A percentile compares a stretch with the other conserved stretches of the same genome.
phyloP scores from a whole-genome alignment of 2,888 invertebrate genomes.

The Thymelicus sylvestris region DNA sequence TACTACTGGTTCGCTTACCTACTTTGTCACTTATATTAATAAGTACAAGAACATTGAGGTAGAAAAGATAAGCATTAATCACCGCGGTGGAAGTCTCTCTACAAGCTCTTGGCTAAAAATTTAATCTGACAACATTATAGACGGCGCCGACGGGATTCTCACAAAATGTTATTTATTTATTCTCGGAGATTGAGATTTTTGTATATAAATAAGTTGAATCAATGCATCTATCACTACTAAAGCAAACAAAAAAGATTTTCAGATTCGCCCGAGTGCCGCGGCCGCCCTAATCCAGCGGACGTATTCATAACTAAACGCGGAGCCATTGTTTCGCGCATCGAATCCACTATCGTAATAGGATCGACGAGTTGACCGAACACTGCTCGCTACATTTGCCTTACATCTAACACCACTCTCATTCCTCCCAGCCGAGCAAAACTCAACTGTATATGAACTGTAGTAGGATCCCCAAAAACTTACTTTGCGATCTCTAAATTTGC shows the following conservation, averaged over 20 bases:
- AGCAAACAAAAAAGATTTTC: no score
- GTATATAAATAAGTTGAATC: no score
- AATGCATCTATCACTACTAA: no score
- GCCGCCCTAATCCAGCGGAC: slow-evolving; percentile 22
- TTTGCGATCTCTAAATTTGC: slow-evolving; percentile 20
- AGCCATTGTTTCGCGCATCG: slow-evolving; percentile 28
- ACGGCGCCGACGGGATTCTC: not conserved
- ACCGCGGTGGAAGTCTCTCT: no score
- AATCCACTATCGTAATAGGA: slow-evolving; percentile 36
- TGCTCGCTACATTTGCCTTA: slow-evolving; percentile 36
- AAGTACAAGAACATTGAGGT: no score
- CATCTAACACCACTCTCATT: slow-evolving; percentile 3
- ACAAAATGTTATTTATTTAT: not conserved
- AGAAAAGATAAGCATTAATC: no score
- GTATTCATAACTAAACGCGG: slow-evolving; percentile 33
- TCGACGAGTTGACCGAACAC: slow-evolving; percentile 37
- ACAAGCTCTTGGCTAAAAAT: no score
- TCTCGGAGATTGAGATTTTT: no score
- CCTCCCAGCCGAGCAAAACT: not conserved
- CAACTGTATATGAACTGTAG: not conserved
- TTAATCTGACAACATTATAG: no score
- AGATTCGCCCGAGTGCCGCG: not conserved
- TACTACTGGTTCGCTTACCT: no score
- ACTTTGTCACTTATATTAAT: no score
- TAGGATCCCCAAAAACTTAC: slow-evolving; percentile 1